These are phyloP conservation scores for Geodia barretti DNA, from an alignment of 37 sponge, comb jelly and placozoan species.

Conservation along the genomic window DNA sequence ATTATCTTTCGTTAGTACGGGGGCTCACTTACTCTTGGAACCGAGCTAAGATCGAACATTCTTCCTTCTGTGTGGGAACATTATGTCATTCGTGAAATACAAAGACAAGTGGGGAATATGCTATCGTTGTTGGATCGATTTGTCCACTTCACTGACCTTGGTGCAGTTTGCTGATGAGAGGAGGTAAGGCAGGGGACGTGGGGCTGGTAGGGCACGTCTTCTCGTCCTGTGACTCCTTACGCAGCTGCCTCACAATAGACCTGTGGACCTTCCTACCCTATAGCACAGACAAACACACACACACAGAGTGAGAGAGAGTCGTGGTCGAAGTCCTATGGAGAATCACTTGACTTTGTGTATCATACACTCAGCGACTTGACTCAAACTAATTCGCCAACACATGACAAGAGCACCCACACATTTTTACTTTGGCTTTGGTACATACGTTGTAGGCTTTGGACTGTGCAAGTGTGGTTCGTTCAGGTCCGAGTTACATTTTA, in stretches of 20 bases:
- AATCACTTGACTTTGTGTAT: no score
- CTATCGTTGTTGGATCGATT: not conserved
- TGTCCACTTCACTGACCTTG: constrained; percentile 9
- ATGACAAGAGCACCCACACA: no score
- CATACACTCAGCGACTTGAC: no score
- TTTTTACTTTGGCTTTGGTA: no score
- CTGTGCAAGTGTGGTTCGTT: no score
- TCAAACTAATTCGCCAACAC: no score
- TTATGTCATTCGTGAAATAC: not conserved
- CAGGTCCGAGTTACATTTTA: no score
- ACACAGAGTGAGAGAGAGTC: no score
- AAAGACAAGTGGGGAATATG: no score
- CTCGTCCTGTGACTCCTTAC: constrained; percentile 1
- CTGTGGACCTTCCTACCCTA: constrained; percentile 61
- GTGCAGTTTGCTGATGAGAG: constrained; percentile 31
- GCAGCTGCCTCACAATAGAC: constrained; percentile 36
- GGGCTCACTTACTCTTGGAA: constrained; percentile 44
- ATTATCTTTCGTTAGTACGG: not conserved
- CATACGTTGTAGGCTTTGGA: no score
- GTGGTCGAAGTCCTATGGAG: no score
- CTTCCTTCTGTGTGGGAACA: constrained; percentile 44
- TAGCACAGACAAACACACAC: not conserved
- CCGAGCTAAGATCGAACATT: constrained; percentile 51
- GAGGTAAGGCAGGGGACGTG: constrained; percentile 19
- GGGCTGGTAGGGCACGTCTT: not conserved